Conservation (phyloP, 2,113 vertebrate genomes). For the Strigops habroptila region DNA sequence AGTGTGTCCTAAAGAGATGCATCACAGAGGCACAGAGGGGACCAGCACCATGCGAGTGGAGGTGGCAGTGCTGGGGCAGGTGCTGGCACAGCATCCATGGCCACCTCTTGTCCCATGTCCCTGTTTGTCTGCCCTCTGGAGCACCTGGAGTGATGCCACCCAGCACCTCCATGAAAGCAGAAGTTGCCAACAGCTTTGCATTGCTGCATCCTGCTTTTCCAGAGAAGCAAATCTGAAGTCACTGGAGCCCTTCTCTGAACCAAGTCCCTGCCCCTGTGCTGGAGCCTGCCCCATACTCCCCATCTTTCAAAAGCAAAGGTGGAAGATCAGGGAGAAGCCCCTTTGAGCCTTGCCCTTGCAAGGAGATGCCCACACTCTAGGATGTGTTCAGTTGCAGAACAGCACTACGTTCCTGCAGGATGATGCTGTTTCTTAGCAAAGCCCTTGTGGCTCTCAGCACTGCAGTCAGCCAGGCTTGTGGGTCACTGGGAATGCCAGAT, state of each 20-base stretch:
- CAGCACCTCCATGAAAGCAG: neutral
- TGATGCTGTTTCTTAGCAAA: fast-evolving
- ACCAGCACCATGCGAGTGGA: fast-evolving
- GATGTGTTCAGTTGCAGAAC: fast-evolving
- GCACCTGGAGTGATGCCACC: fast-evolving
- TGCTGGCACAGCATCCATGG: fast-evolving
- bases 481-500: fast-evolving
- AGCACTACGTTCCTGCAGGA: fast-evolving
- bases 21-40: neutral
- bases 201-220: neutral
- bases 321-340: neutral
- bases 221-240: neutral
- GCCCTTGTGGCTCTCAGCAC: fast-evolving
- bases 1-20: neutral
- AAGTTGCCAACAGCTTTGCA: neutral
- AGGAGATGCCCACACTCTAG: neutral
- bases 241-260: neutral
- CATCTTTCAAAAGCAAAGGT: neutral
- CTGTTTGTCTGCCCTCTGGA: fast-evolving
- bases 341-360: neutral
- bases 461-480: fast-evolving
- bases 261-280: fast-evolving
- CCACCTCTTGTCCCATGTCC: neutral
- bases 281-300: neutral
- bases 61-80: neutral